A percentile compares a stretch with the other conserved stretches of the same genome.
Evolutionary conservation across 2,113 vertebrate genomes (phyloP).

Genomic region (Fulmarus glacialis): DNA sequence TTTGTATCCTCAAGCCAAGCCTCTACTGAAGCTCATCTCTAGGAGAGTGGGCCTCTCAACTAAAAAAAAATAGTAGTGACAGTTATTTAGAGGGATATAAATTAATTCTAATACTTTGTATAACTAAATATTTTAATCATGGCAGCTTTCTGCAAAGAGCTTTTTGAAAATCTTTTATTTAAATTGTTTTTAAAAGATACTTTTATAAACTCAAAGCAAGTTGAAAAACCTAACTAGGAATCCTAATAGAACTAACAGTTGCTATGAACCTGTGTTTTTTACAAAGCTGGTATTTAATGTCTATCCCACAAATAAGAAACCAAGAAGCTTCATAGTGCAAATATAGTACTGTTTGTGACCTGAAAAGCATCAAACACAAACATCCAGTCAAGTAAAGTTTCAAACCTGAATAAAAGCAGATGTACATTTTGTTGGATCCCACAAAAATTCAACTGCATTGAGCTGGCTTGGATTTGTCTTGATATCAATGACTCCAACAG

Average conservation of each 20-base stretch:
- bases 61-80: not conserved
- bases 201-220: not conserved
- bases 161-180: not conserved
- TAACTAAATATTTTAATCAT: not conserved
- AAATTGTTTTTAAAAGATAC: not conserved
- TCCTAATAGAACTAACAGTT: not conserved
- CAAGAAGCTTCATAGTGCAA: not conserved
- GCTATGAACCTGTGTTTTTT: not conserved
- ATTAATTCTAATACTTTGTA: not conserved
- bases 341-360: not conserved
- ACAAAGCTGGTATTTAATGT: not conserved
- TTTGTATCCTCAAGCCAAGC: not conserved
- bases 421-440: constrained; percentile 85
- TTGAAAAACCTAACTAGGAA: not conserved
- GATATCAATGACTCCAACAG: constrained; percentile 85
- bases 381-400: constrained; percentile 55
- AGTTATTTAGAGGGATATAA: not conserved
- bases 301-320: not conserved
- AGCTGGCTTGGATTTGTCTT: constrained; percentile 84
- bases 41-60: not conserved
- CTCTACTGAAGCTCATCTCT: not conserved
- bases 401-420: constrained; percentile 89
- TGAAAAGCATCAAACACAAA: constrained; percentile 4
- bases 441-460: constrained; percentile 86
- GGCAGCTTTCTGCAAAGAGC: not conserved